Percentiles rank a stretch among this genome's conserved stretches.
phyloP scores from a whole-genome alignment of 2,797 vertebrate species.

The Varecia variegata region DNA sequence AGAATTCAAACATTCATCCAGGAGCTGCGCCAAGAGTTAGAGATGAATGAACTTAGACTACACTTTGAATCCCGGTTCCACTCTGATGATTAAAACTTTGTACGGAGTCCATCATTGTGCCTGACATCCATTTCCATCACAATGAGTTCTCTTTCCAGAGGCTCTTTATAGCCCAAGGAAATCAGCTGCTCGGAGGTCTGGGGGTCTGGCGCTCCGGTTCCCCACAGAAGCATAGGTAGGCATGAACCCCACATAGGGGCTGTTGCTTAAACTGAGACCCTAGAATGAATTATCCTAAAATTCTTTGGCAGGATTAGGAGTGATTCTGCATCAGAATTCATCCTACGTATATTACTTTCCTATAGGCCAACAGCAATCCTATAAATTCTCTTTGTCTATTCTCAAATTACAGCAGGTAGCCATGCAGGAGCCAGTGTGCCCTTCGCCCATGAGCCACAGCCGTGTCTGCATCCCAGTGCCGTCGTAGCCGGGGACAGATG shows the following conservation, averaged over 20 bases:
- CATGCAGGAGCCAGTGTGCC: fast-evolving
- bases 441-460: neutral
- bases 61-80: neutral
- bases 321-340: neutral
- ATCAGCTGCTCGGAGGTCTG: neutral
- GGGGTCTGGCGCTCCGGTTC: neutral
- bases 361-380: neutral
- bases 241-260: neutral
- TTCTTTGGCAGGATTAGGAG: neutral
- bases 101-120: neutral
- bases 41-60: neutral
- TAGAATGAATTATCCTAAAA: neutral
- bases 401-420: neutral
- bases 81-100: neutral
- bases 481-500: fast-evolving
- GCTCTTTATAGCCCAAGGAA: neutral
- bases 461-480: neutral
- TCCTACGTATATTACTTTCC: neutral
- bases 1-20: neutral
- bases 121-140: neutral
- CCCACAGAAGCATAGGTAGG: neutral
- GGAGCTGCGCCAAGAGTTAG: neutral
- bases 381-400: neutral
- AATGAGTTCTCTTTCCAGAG: neutral
- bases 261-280: neutral